Percentiles rank a stretch among this genome's conserved stretches.
Conservation (phyloP, 2,888 invertebrate genomes). For the Drosophila sordidula region DNA sequence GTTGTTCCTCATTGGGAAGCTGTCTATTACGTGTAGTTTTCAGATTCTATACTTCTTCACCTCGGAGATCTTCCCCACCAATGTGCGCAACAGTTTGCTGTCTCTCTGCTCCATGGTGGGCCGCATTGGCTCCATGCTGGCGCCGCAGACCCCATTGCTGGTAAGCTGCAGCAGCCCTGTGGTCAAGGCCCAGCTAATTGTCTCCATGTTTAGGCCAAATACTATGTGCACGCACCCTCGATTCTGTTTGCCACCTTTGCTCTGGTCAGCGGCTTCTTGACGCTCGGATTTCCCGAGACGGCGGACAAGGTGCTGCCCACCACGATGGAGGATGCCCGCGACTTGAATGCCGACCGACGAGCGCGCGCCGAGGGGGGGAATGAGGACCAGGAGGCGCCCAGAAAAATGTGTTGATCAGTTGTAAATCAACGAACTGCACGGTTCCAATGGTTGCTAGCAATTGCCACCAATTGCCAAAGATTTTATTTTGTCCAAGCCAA, state of each 20-base stretch:
- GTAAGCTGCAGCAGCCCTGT: constrained; percentile 43
- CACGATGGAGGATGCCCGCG: constrained; percentile 87
- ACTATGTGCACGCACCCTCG: constrained; percentile 86
- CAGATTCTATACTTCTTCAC: constrained; percentile 89
- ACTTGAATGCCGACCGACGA: constrained; percentile 34
- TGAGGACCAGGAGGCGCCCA: constrained; percentile 18
- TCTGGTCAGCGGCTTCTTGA: constrained; percentile 86
- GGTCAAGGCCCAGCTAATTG: rapidly evolving
- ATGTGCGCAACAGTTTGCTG: constrained; percentile 88
- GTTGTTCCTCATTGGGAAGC: constrained; percentile 88
- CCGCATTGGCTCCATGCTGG: constrained; percentile 89
- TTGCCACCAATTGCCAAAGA: constrained; percentile 25
- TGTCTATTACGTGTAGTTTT: constrained; percentile 89
- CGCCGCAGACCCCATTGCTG: constrained; percentile 89
- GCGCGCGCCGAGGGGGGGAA: not conserved
- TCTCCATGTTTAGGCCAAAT: constrained; percentile 65
- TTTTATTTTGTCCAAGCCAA: constrained; percentile 18
- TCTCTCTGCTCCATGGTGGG: constrained; percentile 90
- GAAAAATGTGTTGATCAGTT: constrained; percentile 42
- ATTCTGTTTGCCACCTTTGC: constrained; percentile 87
- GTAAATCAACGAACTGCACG: constrained; percentile 1
- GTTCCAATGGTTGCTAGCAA: constrained; percentile 15
- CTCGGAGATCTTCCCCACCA: constrained; percentile 90
- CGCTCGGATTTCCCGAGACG: constrained; percentile 88
- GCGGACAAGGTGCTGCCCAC: constrained; percentile 87